Evolutionary conservation across 2,113 vertebrate genomes (phyloP).

Genomic region (Chaenocephalus aceratus): DNA sequence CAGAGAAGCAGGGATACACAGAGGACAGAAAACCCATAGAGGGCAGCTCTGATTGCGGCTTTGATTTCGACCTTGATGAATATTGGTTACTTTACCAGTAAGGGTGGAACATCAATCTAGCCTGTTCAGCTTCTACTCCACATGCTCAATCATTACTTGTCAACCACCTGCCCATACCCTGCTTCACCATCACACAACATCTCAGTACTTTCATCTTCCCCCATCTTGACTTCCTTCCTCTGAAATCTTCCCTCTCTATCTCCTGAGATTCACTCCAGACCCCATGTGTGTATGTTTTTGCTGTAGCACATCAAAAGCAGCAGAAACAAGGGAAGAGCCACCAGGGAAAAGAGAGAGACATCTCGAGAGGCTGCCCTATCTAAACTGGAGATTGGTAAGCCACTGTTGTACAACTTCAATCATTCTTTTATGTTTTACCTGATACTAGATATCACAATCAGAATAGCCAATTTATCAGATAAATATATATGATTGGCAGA

Average conservation of each 20-base stretch:
- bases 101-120: conserved; percentile 12
- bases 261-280: conserved; percentile 42
- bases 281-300: conserved; percentile 14
- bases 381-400: background rate
- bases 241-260: conserved; percentile 20
- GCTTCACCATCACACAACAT: conserved; percentile 16
- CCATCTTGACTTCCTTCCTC: conserved; percentile 39
- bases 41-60: conserved; percentile 9
- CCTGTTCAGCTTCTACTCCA: conserved; percentile 5
- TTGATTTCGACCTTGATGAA: conserved; percentile 52
- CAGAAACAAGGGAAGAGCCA: conserved; percentile 6
- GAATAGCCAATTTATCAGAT: background rate
- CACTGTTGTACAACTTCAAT: background rate
- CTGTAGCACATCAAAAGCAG: conserved; percentile 62
- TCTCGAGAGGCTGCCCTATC: background rate
- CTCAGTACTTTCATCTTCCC: conserved; percentile 50
- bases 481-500: background rate
- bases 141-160: conserved; percentile 29
- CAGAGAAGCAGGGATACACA: background rate
- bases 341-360: conserved; percentile 6
- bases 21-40: background rate
- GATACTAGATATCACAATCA: background rate
- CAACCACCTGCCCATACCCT: conserved; percentile 15
- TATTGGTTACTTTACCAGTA: conserved; percentile 25
- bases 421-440: background rate